A percentile compares a stretch with the other conserved stretches of the same genome.
Conservation (phyloP, 1,140 invertebrate genomes). For the Bombus sylvicola region DNA sequence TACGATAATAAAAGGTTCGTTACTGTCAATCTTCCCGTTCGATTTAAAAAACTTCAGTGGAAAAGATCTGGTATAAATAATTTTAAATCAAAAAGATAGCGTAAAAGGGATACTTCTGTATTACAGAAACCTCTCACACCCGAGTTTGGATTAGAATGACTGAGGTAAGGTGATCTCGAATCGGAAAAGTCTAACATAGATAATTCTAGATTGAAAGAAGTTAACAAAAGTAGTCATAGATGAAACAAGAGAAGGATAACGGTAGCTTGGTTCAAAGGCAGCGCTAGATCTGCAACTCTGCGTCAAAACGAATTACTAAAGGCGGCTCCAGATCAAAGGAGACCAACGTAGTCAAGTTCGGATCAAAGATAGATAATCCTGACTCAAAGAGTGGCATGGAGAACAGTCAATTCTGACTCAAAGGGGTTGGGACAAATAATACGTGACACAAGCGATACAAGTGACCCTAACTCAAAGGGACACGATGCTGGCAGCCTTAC, state of each 20-base stretch:
- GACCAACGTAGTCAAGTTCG: background rate
- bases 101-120: no score
- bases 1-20: no score
- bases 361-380: conserved; percentile 1
- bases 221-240: background rate
- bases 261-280: background rate
- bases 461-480: conserved; percentile 7
- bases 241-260: background rate
- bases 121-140: no score
- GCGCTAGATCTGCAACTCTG: background rate
- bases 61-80: no score
- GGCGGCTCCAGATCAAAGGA: background rate
- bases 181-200: background rate
- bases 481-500: background rate
- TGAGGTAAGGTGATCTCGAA: no score
- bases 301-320: background rate
- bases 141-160: no score
- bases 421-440: background rate
- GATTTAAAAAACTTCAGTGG: no score
- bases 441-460: background rate
- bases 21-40: no score
- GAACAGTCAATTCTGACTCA: no score
- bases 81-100: no score
- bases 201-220: background rate
- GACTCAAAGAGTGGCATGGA: background rate